Conservation (phyloP, 2,888 invertebrate species). For the Idaea biselata region DNA sequence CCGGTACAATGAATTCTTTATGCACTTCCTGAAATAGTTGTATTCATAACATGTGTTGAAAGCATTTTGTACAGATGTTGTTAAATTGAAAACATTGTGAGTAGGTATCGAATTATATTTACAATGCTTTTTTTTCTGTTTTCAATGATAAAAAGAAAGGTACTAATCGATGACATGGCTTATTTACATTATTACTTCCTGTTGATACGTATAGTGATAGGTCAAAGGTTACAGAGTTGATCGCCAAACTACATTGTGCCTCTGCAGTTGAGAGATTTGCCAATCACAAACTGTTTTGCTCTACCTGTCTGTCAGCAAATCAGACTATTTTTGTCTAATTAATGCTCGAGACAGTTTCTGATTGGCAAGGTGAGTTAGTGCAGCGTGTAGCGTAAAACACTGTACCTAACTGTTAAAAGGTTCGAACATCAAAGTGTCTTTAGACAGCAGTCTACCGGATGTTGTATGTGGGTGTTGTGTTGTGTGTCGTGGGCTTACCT, state of each 20-base stretch:
- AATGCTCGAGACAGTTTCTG: conserved; percentile 26
- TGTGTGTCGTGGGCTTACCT: conserved; percentile 83
- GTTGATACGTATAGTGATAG: not conserved
- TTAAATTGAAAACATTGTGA: conserved; percentile 11
- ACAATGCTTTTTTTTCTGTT: conserved; percentile 1
- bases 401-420: conserved; percentile 11
- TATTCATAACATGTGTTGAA: conserved; percentile 4
- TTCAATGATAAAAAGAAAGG: not conserved
- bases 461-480: conserved; percentile 19
- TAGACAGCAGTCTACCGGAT: conserved; percentile 6
- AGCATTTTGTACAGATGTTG: conserved; percentile 2
- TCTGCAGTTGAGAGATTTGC: conserved; percentile 43
- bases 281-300: conserved; percentile 44
- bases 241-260: conserved; percentile 42
- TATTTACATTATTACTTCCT: not conserved
- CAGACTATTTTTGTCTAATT: conserved; percentile 34
- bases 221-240: conserved; percentile 35
- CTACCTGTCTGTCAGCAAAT: conserved; percentile 35
- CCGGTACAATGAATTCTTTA: conserved; percentile 4
- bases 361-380: conserved; percentile 43
- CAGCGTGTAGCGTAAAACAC: conserved; percentile 33
- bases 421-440: not conserved
- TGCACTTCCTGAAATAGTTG: conserved; percentile 5
- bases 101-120: not conserved
- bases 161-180: not conserved